Base-by-base conservation (phyloP, 1,140 invertebrate genomes). In the Plutomurus gul region DNA sequence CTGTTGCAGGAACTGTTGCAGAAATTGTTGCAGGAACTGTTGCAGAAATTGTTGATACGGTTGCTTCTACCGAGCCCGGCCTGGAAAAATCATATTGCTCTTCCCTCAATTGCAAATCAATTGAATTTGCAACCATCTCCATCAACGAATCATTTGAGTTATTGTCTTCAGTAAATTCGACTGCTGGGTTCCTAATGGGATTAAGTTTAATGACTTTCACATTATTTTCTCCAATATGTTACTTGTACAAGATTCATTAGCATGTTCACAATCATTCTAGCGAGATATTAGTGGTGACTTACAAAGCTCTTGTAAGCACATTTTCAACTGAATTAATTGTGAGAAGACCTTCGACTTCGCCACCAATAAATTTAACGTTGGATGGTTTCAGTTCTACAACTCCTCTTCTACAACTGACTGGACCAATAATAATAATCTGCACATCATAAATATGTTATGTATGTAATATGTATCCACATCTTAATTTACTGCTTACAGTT, bases 301-400 rank as follows among this genome's bases (percentile, higher is more conserved):
- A 90, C 88, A 92, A 82, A 49, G 87, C 87, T 86, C 88, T 87
- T 6, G 90, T 88, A 25, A 93, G 84, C 27, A 92, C 82, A 85
- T 91, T 91, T 85, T 91, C 89, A 13, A 87, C 85, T 8, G 89
- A 89, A 87, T 92, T 91, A 20, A 84, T 71, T 33, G 90, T 87
- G 27, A 89, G 82, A 22, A 93, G 81, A 78, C 86, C 86, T 39
- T 92, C 92, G 1, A 94, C 92, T 87, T 94, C 92, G 20, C 94
- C 94, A 1, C 93, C 93, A 2, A 94, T 84, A 51, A 93, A 84
- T 76, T 88, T 87, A 10, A 94, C 84, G 80, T 92, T 90, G 43
- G 87, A 85, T 72, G 89, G 87, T 82, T 90, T 90, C 36, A 95
- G 86, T 82, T 95, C 86, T 16, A 95, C 84, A 39, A 93, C 87